Evolutionary conservation across 2,113 vertebrate genomes (phyloP).

Genomic region (Isurus oxyrinchus): DNA sequence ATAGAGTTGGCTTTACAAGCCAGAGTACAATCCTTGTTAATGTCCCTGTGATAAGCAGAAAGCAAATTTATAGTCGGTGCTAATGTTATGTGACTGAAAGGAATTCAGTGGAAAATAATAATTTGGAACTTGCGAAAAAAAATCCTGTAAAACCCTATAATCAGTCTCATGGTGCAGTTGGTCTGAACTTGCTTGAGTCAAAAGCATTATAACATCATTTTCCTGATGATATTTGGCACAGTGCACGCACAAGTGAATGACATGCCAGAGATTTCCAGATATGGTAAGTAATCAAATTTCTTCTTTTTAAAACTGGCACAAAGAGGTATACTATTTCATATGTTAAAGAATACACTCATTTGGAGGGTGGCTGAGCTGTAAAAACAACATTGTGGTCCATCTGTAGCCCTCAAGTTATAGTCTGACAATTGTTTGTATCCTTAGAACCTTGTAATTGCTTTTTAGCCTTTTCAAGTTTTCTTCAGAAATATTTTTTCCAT

Average conservation of each 20-base stretch:
- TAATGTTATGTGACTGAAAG: not conserved
- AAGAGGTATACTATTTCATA: not conserved
- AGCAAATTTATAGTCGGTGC: not conserved
- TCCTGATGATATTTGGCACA: not conserved
- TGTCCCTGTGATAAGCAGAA: not conserved
- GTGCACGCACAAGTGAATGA: not conserved
- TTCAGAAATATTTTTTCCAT: not conserved
- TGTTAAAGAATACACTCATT: not conserved
- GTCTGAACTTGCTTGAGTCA: not conserved
- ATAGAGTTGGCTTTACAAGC: not conserved
- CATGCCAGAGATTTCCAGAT: not conserved
- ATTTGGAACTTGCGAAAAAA: not conserved
- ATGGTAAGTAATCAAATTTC: conserved; percentile 6
- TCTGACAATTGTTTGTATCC: not conserved
- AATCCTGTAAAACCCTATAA: not conserved
- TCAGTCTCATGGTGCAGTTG: not conserved
- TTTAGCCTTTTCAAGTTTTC: not conserved
- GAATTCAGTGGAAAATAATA: not conserved
- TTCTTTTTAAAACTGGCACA: not conserved
- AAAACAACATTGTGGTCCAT: not conserved
- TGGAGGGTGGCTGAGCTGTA: not conserved
- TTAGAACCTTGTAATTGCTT: not conserved
- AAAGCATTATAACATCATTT: not conserved
- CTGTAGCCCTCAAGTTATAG: not conserved
- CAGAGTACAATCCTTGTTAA: not conserved